A percentile compares a stretch with the other conserved stretches of the same genome.
Evolutionary conservation across 2,113 vertebrate genomes (phyloP).

Genomic region (Thalassarche chlororhynchos): DNA sequence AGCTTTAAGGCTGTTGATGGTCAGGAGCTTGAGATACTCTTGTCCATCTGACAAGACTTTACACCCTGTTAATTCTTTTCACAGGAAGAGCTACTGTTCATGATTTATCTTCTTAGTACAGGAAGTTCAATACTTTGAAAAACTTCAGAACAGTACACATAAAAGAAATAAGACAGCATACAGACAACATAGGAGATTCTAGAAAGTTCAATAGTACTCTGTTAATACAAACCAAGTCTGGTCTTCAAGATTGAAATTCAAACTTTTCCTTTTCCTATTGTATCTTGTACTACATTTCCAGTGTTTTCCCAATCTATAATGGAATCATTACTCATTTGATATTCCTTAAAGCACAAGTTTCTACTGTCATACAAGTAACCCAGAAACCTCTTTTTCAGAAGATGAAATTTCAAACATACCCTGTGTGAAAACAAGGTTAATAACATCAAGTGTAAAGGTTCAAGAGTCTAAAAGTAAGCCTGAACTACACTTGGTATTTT

Average conservation of each 20-base stretch:
- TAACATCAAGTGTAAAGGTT: not conserved
- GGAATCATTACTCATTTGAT: not conserved
- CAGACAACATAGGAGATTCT: not conserved
- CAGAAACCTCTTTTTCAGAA: not conserved
- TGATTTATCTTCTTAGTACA: not conserved
- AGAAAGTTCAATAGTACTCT: not conserved
- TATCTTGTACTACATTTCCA: not conserved
- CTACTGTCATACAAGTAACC: not conserved
- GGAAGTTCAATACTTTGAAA: not conserved
- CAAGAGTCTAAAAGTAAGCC: not conserved
- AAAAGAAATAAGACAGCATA: not conserved
- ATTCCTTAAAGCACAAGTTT: not conserved
- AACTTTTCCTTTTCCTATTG: not conserved
- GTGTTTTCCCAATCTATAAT: not conserved
- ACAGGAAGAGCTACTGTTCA: not conserved
- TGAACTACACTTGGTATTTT: not conserved
- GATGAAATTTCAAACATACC: not conserved
- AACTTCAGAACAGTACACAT: not conserved
- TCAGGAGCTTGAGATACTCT: not conserved
- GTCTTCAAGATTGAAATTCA: not conserved
- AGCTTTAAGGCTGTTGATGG: not conserved
- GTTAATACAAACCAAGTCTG: not conserved
- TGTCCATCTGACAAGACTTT: not conserved
- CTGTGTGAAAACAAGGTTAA: not conserved
- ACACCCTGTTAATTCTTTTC: not conserved